Base-by-base conservation (phyloP, 2,113 vertebrate species). In the Apodemus speciosus region DNA sequence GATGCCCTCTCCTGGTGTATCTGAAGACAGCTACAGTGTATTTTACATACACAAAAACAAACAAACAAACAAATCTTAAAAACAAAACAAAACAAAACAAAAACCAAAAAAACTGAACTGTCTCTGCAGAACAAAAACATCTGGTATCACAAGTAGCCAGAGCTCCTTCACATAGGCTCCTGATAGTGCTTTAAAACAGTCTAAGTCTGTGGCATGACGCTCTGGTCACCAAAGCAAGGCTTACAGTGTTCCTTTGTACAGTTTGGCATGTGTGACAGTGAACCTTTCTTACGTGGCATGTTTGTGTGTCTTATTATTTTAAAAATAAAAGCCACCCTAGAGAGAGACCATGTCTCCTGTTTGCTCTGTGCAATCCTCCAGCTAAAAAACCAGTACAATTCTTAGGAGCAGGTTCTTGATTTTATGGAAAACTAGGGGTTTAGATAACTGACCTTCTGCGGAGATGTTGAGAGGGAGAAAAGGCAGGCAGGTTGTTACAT, bases 371-470 rank as follows among this genome's bases (percentile, higher is more conserved):
- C 1, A 0, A 15, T 95, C n/a, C 62, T 93, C 75, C 69, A 83
- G 49, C 79, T 92, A 89, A 71, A 89, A 96, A 91, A 43, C 93
- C 91, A 92, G 73, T 87, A 69, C 51, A 90, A 81, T 38, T 88
- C 88, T 88, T 80, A 89, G 80, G 53, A 87, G 23, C 13, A 92
- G 83, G 85, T 85, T 95, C 89, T 96, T 88, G 89, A 83, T 94
- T 95, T 95, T 94, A 81, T 62, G 72, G 93, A 53, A 95, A 96
- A 15, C 64, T 94, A 25, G 56, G 89, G 89, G 53, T 85, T 96
- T 92, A 94, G 87, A 81, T 81, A 92, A 90, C 53, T 91, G 88
- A 91, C 38, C 8, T 95, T 93, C 43, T 92, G 56, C 46, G 81
- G 73, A 46, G 18, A 58, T 1, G 38, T 92, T 85, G 53, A 92